Evolutionary conservation across 2,113 vertebrate genomes (phyloP).

Genomic region (Amazona guildingii): DNA sequence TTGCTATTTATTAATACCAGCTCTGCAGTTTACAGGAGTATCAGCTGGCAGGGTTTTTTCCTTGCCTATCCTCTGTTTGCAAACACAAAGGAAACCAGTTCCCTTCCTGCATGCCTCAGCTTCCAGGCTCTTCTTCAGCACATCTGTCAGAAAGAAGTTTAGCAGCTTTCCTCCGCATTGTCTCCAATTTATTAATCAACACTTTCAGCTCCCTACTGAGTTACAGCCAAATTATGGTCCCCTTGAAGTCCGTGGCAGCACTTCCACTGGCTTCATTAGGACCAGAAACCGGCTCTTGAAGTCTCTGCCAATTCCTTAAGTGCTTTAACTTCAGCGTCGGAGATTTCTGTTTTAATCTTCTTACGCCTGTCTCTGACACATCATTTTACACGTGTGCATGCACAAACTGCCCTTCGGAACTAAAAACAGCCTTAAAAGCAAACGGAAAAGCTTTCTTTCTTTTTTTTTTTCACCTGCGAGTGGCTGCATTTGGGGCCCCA

Average conservation of each 20-base stretch:
- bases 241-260: constrained; percentile 53
- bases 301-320: constrained; percentile 55
- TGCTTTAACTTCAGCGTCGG: constrained; percentile 3
- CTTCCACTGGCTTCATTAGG: constrained; percentile 49
- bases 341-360: constrained; percentile 36
- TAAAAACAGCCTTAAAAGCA: neutral
- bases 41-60: neutral
- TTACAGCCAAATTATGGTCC: constrained; percentile 48
- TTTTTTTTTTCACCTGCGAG: neutral
- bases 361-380: neutral
- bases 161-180: neutral
- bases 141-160: constrained; percentile 43
- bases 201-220: constrained; percentile 45
- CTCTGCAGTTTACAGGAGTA: neutral
- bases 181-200: constrained; percentile 65
- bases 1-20: constrained; percentile 37
- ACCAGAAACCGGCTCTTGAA: constrained; percentile 42
- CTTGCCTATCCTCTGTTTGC: neutral
- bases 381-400: neutral
- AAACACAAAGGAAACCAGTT: constrained; percentile 32
- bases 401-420: constrained; percentile 3
- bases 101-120: neutral
- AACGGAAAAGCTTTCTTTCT: neutral
- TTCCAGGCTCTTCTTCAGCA: constrained; percentile 12
- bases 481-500: neutral